phyloP scores from a whole-genome alignment of 2,113 vertebrate genomes.

The Dicrurus megarhynchus region DNA sequence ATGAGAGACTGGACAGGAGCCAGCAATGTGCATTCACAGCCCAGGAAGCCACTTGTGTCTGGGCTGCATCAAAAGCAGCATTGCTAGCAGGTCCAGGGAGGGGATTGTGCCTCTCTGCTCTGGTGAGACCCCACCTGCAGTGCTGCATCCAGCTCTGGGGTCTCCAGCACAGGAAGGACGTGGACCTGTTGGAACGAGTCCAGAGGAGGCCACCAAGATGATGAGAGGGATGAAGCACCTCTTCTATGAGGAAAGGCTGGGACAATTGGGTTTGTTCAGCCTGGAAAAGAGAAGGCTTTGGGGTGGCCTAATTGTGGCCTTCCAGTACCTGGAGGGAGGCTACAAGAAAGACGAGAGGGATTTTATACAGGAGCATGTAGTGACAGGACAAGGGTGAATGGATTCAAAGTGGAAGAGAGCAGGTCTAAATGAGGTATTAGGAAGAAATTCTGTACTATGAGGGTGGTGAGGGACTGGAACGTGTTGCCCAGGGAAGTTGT shows the following conservation, averaged over 20 bases:
- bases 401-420: not conserved
- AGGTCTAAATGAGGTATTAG: not conserved
- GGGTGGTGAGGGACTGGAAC: not conserved
- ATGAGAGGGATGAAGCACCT: not conserved
- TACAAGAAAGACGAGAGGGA: not conserved
- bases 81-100: not conserved
- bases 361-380: not conserved
- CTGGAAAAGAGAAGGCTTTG: not conserved
- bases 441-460: not conserved
- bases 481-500: not conserved
- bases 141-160: not conserved
- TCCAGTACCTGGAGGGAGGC: not conserved
- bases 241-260: too few species aligned
- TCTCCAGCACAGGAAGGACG: not conserved
- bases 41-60: accelerated
- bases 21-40: not conserved
- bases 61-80: accelerated
- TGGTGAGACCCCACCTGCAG: not conserved
- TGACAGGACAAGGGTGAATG: not conserved
- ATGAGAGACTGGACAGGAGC: not conserved
- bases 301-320: not conserved
- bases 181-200: accelerated
- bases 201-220: not conserved
- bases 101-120: not conserved
- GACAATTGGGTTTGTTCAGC: not conserved